Percentiles rank a stretch among this genome's conserved stretches.
phyloP scores from a whole-genome alignment of 2,888 invertebrate species.

The Heliconius hortense region DNA sequence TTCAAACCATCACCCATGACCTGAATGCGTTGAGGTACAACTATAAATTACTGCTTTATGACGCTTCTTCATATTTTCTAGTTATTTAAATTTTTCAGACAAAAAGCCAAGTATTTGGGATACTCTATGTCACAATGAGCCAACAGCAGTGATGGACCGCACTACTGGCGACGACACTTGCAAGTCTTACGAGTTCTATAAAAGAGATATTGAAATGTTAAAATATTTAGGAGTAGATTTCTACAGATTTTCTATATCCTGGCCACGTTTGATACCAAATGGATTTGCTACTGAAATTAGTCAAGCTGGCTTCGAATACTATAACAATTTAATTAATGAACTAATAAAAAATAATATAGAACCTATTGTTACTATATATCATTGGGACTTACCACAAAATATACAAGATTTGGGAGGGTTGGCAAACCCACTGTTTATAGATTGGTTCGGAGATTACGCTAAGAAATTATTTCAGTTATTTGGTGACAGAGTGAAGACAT shows the following conservation, averaged over 20 bases:
- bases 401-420: conserved; percentile 83
- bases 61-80: not conserved
- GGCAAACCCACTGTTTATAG: conserved; percentile 67
- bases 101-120: conserved; percentile 85
- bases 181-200: conserved; percentile 83
- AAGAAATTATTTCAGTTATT: conserved; percentile 68
- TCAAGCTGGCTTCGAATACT: conserved; percentile 83
- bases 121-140: conserved; percentile 67
- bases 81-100: conserved; percentile 53
- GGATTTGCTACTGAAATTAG: conserved; percentile 80
- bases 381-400: conserved; percentile 81
- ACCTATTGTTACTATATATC: conserved; percentile 82
- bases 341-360: conserved; percentile 81
- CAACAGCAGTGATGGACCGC: conserved; percentile 74
- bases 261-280: conserved; percentile 84
- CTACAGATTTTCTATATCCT: conserved; percentile 83
- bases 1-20: too few relatives aligned
- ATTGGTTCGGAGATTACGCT: conserved; percentile 79
- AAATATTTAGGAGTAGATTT: conserved; percentile 72
- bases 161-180: conserved; percentile 82
- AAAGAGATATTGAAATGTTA: conserved; percentile 77
- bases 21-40: too few relatives aligned
- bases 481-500: conserved; percentile 78
- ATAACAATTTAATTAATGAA: conserved; percentile 84
- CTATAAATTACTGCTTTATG: not conserved